Conservation (phyloP, 2,797 vertebrate species). For the Hippopotamyrus pictus region DNA sequence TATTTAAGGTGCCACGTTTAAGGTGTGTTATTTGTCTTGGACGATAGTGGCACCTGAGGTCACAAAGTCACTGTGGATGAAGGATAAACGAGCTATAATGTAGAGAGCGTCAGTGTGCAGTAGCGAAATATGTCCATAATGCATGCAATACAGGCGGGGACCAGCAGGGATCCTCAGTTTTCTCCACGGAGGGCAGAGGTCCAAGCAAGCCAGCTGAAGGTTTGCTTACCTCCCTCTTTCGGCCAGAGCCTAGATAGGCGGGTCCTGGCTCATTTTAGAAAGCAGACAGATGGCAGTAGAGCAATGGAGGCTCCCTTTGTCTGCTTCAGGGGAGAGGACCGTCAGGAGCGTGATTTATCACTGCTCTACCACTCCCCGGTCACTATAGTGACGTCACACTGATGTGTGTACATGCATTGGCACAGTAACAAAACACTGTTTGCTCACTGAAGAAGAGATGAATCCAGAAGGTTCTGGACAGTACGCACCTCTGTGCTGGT, state of each 20-base stretch:
- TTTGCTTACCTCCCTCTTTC: slow-evolving; percentile 6
- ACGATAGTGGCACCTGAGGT: background rate
- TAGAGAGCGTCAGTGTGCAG: background rate
- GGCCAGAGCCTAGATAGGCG: slow-evolving; percentile 20
- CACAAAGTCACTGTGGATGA: background rate
- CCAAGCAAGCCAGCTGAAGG: background rate
- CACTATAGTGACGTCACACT: background rate
- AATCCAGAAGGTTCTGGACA: background rate
- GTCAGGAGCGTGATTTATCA: slow-evolving; percentile 15
- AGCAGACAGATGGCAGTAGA: slow-evolving; percentile 40
- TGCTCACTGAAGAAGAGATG: background rate
- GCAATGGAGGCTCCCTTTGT: slow-evolving; percentile 25
- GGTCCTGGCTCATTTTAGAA: slow-evolving; percentile 29
- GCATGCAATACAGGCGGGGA: background rate
- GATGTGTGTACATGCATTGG: background rate
- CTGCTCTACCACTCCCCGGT: background rate
- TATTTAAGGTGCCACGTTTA: slow-evolving; percentile 21
- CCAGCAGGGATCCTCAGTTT: background rate
- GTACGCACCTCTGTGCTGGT: background rate
- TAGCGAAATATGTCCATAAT: background rate
- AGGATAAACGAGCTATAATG: background rate
- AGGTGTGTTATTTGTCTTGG: background rate
- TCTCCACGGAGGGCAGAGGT: background rate
- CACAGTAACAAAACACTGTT: background rate
- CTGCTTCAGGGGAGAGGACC: slow-evolving; percentile 20